Conservation (phyloP, 2,113 vertebrate genomes). For the Symphodus melops region DNA sequence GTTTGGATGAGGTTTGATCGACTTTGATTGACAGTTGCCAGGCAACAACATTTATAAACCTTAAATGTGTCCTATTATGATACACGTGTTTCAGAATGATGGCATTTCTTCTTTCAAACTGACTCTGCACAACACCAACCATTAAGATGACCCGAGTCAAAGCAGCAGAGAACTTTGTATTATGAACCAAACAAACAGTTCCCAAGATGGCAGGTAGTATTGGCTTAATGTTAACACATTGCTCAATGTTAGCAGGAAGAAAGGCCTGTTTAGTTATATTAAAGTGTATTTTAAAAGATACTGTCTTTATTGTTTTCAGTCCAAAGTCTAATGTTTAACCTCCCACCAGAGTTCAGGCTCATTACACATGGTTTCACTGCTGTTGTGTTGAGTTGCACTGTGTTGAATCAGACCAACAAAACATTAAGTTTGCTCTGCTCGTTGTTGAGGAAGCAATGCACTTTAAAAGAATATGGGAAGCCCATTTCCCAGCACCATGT, state of each 20-base stretch:
- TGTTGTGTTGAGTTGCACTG: constrained; percentile 14
- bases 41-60: neutral
- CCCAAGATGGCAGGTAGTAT: no score
- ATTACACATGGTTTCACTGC: constrained; percentile 17
- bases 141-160: no score
- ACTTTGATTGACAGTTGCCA: neutral
- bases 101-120: no score
- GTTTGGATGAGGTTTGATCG: neutral
- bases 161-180: no score
- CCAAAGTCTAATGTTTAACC: neutral
- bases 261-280: no score
- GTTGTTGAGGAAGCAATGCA: constrained; percentile 6
- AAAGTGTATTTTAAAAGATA: no score
- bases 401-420: neutral
- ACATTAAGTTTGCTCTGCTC: constrained; percentile 21
- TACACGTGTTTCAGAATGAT: neutral
- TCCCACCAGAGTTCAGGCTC: constrained; percentile 9
- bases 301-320: neutral
- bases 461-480: constrained; percentile 12
- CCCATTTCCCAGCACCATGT: constrained; percentile 15
- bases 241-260: neutral
- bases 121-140: no score
- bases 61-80: neutral
- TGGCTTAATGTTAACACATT: no score
- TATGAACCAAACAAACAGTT: no score